phyloP scores from a whole-genome alignment of 1,140 invertebrate species.

The Euwallacea fornicatus region DNA sequence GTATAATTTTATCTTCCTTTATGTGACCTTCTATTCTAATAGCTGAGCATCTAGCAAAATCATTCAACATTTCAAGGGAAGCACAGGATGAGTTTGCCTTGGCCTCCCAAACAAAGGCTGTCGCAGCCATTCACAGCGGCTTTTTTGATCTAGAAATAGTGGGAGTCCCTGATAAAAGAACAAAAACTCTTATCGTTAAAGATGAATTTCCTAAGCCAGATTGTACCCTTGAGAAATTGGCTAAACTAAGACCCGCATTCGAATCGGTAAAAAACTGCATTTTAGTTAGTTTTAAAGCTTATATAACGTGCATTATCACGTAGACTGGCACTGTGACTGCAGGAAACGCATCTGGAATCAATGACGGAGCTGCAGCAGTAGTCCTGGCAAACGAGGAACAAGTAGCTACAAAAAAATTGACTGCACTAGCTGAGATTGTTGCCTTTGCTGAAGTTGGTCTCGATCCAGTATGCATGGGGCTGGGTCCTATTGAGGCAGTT shows the following conservation, averaged over 20 bases:
- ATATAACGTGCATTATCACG: background rate
- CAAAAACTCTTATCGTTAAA: constrained; percentile 56
- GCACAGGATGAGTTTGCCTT: constrained; percentile 77
- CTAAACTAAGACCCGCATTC: constrained; percentile 68
- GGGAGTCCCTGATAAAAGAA: constrained; percentile 62
- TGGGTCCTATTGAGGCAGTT: constrained; percentile 71
- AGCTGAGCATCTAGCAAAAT: constrained; percentile 80
- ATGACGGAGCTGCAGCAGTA: constrained; percentile 84
- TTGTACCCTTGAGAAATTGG: constrained; percentile 62
- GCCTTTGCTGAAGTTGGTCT: constrained; percentile 67
- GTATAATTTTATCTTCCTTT: background rate
- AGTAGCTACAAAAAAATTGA: constrained; percentile 55
- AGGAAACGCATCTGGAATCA: constrained; percentile 80
- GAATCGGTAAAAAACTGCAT: constrained; percentile 40
- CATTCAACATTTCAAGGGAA: constrained; percentile 68
- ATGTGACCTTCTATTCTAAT: constrained; percentile 28
- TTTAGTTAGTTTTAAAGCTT: background rate
- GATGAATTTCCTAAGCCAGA: constrained; percentile 72
- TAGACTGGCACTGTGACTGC: constrained; percentile 72
- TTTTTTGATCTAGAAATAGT: constrained; percentile 75
- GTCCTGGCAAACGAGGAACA: constrained; percentile 66
- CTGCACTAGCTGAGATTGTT: constrained; percentile 67
- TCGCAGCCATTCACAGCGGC: constrained; percentile 64
- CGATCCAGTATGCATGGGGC: constrained; percentile 78
- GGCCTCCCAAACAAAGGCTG: constrained; percentile 71